These are phyloP conservation scores for Archips crataeganus DNA, from an alignment of 2,888 invertebrate species.

Conservation along the genomic window DNA sequence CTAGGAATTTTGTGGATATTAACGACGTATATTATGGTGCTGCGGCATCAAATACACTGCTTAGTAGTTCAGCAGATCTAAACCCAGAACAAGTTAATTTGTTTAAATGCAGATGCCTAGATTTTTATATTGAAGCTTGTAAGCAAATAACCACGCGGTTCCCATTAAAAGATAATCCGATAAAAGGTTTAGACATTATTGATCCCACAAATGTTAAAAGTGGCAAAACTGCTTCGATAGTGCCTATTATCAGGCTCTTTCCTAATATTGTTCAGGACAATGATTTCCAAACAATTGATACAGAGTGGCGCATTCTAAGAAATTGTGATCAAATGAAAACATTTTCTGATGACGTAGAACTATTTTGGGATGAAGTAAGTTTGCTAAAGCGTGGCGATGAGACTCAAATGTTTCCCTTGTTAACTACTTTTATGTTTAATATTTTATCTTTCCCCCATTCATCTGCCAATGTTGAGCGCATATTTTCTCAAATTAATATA, in stretches of 20 bases:
- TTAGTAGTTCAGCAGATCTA: not conserved
- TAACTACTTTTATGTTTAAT: slow-evolving; percentile 38
- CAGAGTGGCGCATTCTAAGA: slow-evolving; percentile 27
- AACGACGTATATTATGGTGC: not conserved
- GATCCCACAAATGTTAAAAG: slow-evolving; percentile 37
- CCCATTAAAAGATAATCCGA: slow-evolving; percentile 43
- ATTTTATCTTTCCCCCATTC: slow-evolving; percentile 43
- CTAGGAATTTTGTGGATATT: slow-evolving; percentile 14
- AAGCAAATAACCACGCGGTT: slow-evolving; percentile 23
- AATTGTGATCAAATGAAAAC: slow-evolving; percentile 38
- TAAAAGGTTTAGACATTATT: slow-evolving; percentile 43
- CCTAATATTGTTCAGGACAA: slow-evolving; percentile 37
- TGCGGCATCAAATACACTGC: not conserved
- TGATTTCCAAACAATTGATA: slow-evolving; percentile 41
- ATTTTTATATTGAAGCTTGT: slow-evolving; percentile 12
- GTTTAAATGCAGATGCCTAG: not conserved
- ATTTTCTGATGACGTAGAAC: slow-evolving; percentile 42
- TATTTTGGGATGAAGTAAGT: slow-evolving; percentile 43
- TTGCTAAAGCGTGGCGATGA: slow-evolving; percentile 41
- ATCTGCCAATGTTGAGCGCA: slow-evolving; percentile 39
- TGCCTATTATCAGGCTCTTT: slow-evolving; percentile 21
- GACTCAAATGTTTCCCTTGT: slow-evolving; percentile 41
- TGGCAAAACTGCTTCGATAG: slow-evolving; percentile 36
- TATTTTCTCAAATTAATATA: slow-evolving; percentile 31
- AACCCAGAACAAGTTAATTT: not conserved